A percentile compares a stretch with the other conserved stretches of the same genome.
Evolutionary conservation across 2,113 vertebrate species (phyloP).

Genomic region (Felis chaus): DNA sequence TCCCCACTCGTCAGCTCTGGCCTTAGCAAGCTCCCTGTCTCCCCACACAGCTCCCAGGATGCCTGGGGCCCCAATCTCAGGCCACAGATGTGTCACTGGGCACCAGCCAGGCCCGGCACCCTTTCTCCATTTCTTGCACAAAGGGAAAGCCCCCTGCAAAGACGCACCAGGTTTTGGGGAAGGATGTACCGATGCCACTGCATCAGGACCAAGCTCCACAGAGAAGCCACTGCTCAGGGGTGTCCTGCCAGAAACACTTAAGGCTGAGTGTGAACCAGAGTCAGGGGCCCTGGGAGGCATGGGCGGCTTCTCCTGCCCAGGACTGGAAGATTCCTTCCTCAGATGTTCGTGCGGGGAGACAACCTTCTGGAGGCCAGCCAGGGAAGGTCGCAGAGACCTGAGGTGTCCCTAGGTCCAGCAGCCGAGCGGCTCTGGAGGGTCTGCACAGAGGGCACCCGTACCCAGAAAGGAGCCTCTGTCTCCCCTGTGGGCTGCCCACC

Average conservation of each 20-base stretch:
- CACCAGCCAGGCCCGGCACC: too few species aligned
- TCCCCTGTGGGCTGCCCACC: neutral
- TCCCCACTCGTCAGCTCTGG: neutral
- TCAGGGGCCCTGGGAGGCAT: neutral
- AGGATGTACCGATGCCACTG: neutral
- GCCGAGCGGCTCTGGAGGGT: neutral
- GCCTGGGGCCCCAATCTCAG: neutral
- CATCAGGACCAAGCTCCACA: rapidly evolving
- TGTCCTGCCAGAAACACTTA: neutral
- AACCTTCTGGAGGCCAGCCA: neutral
- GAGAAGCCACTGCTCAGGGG: neutral
- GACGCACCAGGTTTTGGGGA: neutral
- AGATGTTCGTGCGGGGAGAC: rapidly evolving
- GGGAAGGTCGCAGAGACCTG: neutral
- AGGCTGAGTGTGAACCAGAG: neutral
- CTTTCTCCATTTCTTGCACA: neutral
- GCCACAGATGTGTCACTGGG: rapidly evolving
- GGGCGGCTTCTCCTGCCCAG: rapidly evolving
- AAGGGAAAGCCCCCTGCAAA: rapidly evolving
- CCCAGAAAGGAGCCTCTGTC: neutral
- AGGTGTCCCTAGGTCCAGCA: rapidly evolving
- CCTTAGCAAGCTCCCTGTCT: rapidly evolving
- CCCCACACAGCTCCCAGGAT: neutral
- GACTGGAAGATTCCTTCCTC: neutral
- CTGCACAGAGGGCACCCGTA: rapidly evolving